phyloP scores from a whole-genome alignment of 2,797 vertebrate species.

The Gastrophryne carolinensis region DNA sequence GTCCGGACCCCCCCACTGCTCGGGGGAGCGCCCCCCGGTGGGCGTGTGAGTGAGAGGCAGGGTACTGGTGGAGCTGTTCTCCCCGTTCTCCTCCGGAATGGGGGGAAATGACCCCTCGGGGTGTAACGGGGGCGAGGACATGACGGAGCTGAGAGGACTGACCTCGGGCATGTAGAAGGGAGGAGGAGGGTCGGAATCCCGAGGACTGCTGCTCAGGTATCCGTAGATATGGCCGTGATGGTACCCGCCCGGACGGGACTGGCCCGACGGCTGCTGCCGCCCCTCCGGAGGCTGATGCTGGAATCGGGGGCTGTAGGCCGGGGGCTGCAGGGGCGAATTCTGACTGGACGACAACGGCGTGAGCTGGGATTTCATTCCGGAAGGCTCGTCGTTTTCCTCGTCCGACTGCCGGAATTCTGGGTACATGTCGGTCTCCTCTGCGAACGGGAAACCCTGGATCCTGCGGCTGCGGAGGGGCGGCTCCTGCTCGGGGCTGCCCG shows the following conservation, averaged over 20 bases:
- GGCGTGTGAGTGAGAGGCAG: conserved; percentile 93
- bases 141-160: conserved; percentile 93
- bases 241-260: conserved; percentile 86
- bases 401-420: conserved; percentile 98
- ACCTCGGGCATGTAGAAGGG: conserved; percentile 98
- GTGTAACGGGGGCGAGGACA: conserved; percentile 89
- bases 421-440: conserved; percentile 98
- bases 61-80: conserved; percentile 90
- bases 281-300: conserved; percentile 87
- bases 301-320: conserved; percentile 96
- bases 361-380: conserved; percentile 91
- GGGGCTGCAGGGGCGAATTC: conserved; percentile 94
- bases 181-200: conserved; percentile 79
- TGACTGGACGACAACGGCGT: conserved; percentile 97
- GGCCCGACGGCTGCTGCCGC: conserved; percentile 90
- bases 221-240: conserved; percentile 93
- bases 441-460: conserved; percentile 97
- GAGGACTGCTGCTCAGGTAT: conserved; percentile 89
- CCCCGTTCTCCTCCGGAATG: conserved; percentile 92
- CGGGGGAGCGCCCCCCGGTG: conserved; percentile 86
- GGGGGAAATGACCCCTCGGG: conserved; percentile 90
- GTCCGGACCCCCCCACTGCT: conserved; percentile 90
- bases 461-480: conserved; percentile 83
- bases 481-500: conserved; percentile 84
- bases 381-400: conserved; percentile 94